phyloP scores from a whole-genome alignment of 2,797 vertebrate species.

The Cryptoprocta ferox region DNA sequence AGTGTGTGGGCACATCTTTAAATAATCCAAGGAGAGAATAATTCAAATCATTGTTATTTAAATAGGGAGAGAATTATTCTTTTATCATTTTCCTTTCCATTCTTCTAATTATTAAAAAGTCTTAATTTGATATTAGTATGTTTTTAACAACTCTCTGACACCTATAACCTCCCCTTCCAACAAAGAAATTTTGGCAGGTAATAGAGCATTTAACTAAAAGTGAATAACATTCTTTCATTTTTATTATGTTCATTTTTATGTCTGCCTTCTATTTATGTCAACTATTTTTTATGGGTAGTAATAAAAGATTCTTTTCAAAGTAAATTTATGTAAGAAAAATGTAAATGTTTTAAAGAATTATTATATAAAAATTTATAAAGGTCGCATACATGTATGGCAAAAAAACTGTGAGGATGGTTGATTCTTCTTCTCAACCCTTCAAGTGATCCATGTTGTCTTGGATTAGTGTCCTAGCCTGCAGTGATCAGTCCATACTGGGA shows the following conservation, averaged over 20 bases:
- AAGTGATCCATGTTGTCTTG: not conserved
- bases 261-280: slow-evolving; percentile 19
- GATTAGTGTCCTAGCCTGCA: not conserved
- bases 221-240: not conserved
- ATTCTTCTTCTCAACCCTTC: not conserved
- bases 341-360: slow-evolving; percentile 14
- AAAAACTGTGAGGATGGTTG: not conserved
- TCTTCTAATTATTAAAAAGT: not conserved
- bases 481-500: too few species aligned
- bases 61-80: not conserved
- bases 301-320: slow-evolving; percentile 17
- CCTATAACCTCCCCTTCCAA: slow-evolving; percentile 8
- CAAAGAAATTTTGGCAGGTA: not conserved
- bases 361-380: not conserved
- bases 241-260: slow-evolving; percentile 22
- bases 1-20: not conserved
- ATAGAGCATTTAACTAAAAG: not conserved
- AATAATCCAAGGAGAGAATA: not conserved
- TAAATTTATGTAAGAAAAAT: slow-evolving; percentile 48
- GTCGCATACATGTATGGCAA: not conserved
- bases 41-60: not conserved
- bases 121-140: slow-evolving; percentile 31
- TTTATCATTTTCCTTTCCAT: not conserved
- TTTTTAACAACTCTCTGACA: slow-evolving; percentile 32
- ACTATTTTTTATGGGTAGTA: not conserved